Percentiles rank a stretch among this genome's conserved stretches.
Evolutionary conservation across 1,140 invertebrate species (phyloP).

Genomic region (Vanessa tameamea): DNA sequence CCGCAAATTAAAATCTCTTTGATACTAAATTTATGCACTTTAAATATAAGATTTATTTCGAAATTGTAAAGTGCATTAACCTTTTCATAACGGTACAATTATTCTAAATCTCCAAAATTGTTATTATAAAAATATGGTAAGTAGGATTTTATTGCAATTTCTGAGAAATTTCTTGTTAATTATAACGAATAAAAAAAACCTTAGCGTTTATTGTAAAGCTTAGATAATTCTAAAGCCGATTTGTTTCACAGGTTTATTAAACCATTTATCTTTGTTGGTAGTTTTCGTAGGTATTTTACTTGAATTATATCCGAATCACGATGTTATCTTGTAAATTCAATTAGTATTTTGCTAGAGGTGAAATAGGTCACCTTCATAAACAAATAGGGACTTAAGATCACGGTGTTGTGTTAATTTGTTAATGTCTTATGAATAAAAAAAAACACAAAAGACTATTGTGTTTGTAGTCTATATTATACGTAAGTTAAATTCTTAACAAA

Average conservation of each 20-base stretch:
- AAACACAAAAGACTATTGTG: too few species aligned
- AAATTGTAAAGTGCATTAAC: not conserved
- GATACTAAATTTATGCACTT: too few species aligned
- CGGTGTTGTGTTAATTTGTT: not conserved
- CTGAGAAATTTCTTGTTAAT: slow-evolving; percentile 6
- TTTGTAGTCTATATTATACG: too few species aligned
- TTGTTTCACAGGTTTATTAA: not conserved
- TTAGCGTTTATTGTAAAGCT: not conserved
- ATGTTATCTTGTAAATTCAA: not conserved
- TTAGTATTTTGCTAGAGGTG: slow-evolving; percentile 14
- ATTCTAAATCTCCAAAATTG: not conserved
- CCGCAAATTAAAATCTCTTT: too few species aligned
- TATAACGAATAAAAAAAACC: not conserved
- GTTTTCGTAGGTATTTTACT: slow-evolving; percentile 2
- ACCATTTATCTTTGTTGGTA: slow-evolving; percentile 10
- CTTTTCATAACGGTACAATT: not conserved
- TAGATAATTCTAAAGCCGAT: slow-evolving; percentile 2
- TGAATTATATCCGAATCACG: not conserved
- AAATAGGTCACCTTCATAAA: slow-evolving; percentile 14
- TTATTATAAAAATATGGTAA: not conserved
- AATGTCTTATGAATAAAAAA: too few species aligned
- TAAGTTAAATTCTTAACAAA: too few species aligned
- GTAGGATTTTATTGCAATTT: not conserved
- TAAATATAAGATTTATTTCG: not conserved
- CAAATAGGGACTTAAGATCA: not conserved